Conservation (phyloP, 1,140 invertebrate genomes). For the Phenacoccus solenopsis region DNA sequence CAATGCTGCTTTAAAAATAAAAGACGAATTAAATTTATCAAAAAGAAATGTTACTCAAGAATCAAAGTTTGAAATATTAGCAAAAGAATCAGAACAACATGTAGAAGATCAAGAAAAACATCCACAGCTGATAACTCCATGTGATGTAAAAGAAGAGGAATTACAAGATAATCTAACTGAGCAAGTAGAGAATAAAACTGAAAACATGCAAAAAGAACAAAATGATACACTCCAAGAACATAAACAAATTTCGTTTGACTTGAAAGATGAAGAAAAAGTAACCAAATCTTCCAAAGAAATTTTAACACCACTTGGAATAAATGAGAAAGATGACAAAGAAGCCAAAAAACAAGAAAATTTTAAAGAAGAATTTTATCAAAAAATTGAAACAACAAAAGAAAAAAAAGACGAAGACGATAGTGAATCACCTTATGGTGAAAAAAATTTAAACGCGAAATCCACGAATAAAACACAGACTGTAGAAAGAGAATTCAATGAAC, state of each 20-base stretch:
- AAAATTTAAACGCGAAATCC: no score
- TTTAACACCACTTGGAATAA: no score
- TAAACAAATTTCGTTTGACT: not conserved
- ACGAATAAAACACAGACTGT: not conserved
- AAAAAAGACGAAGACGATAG: not conserved
- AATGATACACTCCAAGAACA: slow-evolving; percentile 21
- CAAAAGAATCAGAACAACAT: slow-evolving; percentile 26
- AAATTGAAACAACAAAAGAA: no score
- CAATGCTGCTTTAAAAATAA: not conserved
- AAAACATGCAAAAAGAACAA: not conserved
- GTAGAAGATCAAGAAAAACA: no score
- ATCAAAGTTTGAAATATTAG: slow-evolving; percentile 27
- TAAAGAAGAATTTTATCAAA: no score
- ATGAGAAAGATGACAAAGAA: no score
- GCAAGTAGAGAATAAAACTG: slow-evolving; percentile 20
- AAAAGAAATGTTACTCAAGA: slow-evolving; percentile 22
- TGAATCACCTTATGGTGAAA: not conserved
- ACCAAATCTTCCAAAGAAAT: no score
- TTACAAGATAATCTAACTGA: slow-evolving; percentile 22
- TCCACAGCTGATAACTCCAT: not conserved
- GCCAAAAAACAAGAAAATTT: no score
- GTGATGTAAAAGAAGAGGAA: slow-evolving; percentile 21
- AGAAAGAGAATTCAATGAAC: not conserved
- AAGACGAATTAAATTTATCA: slow-evolving; percentile 7
- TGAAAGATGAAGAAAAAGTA: no score